Evolutionary conservation across 2,797 vertebrate genomes (phyloP).

Genomic region (Cheirogaleus major): DNA sequence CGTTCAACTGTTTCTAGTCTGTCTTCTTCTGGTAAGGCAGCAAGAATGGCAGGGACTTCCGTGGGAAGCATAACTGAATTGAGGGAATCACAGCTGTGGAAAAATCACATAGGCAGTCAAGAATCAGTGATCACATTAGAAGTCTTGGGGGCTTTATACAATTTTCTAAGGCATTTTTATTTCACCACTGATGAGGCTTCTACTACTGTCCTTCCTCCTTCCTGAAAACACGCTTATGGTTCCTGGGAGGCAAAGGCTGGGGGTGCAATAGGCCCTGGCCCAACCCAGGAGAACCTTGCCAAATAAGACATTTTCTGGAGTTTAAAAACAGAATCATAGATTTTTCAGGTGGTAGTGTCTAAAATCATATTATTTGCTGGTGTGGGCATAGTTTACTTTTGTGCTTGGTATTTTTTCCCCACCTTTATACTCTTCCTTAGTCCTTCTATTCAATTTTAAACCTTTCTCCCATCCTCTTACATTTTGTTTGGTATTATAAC

Average conservation of each 20-base stretch:
- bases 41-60: conserved; percentile 70
- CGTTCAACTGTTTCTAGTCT: conserved; percentile 76
- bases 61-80: conserved; percentile 82
- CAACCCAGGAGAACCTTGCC: background rate
- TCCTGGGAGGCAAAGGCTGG: background rate
- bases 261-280: background rate
- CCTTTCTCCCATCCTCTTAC: background rate
- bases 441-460: background rate
- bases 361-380: background rate
- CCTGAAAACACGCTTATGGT: background rate
- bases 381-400: background rate
- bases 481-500: background rate
- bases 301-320: background rate
- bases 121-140: background rate
- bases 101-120: conserved; percentile 35
- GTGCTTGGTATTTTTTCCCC: background rate
- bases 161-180: background rate
- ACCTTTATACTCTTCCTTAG: background rate
- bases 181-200: background rate
- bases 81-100: conserved; percentile 80
- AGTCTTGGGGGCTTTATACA: background rate
- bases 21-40: conserved; percentile 82
- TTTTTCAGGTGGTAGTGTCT: background rate
- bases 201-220: background rate
- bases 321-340: background rate